These are phyloP conservation scores for Damaliscus lunatus DNA, from an alignment of 2,113 vertebrate genomes.

Conservation along the genomic window DNA sequence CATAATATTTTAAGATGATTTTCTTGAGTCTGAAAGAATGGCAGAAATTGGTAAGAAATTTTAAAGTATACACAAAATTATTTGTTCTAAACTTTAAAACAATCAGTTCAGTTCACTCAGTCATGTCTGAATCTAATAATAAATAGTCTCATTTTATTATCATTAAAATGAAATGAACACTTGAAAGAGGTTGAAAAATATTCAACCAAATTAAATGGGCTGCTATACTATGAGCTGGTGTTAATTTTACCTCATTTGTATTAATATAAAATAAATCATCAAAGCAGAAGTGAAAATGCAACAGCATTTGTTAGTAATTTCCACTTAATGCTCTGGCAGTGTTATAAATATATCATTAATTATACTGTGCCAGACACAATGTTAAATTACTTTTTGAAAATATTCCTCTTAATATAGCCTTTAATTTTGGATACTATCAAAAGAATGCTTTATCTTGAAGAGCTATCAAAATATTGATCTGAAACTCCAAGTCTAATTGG, in stretches of 20 bases:
- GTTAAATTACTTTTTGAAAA: constrained; percentile 38
- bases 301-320: constrained; percentile 53
- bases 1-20: neutral
- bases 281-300: constrained; percentile 45
- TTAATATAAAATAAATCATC: constrained; percentile 40
- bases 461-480: constrained; percentile 66
- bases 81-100: constrained; percentile 38
- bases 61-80: neutral
- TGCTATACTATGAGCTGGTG: neutral
- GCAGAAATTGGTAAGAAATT: neutral
- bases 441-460: constrained; percentile 57
- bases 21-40: neutral
- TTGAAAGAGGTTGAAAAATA: constrained; percentile 22
- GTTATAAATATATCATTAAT: constrained; percentile 36
- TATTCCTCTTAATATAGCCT: neutral
- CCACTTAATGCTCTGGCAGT: neutral
- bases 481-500: constrained; percentile 53
- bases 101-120: neutral
- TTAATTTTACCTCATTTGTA: constrained; percentile 57
- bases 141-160: neutral
- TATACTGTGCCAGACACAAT: neutral
- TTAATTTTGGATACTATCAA: constrained; percentile 56
- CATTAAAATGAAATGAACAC: constrained; percentile 18
- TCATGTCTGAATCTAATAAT: neutral
- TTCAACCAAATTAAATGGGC: constrained; percentile 28